These are phyloP conservation scores for Maniola jurtina DNA, from an alignment of 1,140 invertebrate genomes.

Conservation along the genomic window DNA sequence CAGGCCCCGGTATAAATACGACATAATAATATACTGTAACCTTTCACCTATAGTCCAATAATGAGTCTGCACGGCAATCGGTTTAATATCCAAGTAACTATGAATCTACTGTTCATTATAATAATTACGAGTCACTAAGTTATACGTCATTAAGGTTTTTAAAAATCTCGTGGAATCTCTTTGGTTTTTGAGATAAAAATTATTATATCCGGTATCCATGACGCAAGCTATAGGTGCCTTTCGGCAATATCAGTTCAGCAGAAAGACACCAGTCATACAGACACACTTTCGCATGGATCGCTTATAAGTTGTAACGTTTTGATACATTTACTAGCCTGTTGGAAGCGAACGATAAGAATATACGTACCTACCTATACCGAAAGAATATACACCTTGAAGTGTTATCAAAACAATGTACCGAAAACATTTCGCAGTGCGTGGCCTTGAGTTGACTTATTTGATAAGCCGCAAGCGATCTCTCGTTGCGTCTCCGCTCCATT, in stretches of 20 bases:
- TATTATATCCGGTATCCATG: too few species aligned
- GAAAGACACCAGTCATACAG: too few species aligned
- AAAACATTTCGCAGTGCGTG: constrained; percentile 47
- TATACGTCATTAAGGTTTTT: too few species aligned
- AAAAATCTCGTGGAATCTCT: neutral
- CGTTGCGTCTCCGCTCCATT: neutral
- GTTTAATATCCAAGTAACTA: neutral
- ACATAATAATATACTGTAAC: neutral
- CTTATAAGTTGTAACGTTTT: constrained; percentile 30
- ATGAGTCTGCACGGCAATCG: neutral
- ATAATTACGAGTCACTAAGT: neutral
- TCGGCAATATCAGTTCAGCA: too few species aligned
- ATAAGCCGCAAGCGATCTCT: constrained; percentile 11
- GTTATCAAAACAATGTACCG: constrained; percentile 60
- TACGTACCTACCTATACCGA: constrained; percentile 28
- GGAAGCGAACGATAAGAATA: constrained; percentile 43
- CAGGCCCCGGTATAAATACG: neutral
- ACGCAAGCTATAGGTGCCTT: neutral
- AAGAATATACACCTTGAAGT: constrained; percentile 44
- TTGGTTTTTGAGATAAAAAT: too few species aligned
- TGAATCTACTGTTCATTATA: constrained; percentile 16
- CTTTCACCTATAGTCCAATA: constrained; percentile 12
- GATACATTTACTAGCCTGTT: constrained; percentile 39
- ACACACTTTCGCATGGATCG: too few species aligned
- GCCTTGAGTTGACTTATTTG: constrained; percentile 42